Evolutionary conservation across 1,140 invertebrate species (phyloP).

Genomic region (Cotesia vestalis): DNA sequence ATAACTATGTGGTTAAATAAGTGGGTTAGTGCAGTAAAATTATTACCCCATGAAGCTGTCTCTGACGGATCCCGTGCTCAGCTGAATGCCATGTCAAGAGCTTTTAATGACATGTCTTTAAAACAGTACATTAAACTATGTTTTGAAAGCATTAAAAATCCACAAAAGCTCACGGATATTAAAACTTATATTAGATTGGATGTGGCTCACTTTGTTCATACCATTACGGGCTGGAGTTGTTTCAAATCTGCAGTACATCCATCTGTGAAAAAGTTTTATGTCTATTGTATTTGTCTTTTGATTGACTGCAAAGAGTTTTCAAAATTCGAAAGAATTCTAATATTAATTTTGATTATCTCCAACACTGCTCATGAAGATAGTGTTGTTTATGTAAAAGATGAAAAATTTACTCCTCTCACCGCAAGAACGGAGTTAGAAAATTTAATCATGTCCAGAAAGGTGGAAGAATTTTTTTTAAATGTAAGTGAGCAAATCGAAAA

Average conservation of each 20-base stretch:
- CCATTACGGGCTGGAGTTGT: background rate
- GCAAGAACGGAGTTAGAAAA: background rate
- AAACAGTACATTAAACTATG: background rate
- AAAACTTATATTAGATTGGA: constrained; percentile 3
- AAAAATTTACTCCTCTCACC: background rate
- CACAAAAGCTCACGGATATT: background rate
- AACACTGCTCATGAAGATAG: background rate
- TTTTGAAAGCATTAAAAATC: constrained; percentile 11
- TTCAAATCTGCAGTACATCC: constrained; percentile 2
- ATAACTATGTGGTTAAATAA: constrained; percentile 1
- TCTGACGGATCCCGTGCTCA: constrained; percentile 1
- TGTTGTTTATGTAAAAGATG: background rate
- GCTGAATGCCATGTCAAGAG: constrained; percentile 4
- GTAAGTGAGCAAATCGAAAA: background rate
- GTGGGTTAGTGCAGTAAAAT: background rate
- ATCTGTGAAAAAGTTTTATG: constrained; percentile 3
- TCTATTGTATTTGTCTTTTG: constrained; percentile 5
- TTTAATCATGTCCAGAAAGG: background rate
- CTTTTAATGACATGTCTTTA: constrained; percentile 4
- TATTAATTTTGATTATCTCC: background rate
- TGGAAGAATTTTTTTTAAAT: background rate
- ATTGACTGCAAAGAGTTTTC: background rate
- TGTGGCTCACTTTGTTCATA: background rate
- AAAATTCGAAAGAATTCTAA: background rate
- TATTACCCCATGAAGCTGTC: background rate